These are phyloP conservation scores for Drosophila robusta DNA, from an alignment of 2,888 invertebrate species.

Conservation along the genomic window DNA sequence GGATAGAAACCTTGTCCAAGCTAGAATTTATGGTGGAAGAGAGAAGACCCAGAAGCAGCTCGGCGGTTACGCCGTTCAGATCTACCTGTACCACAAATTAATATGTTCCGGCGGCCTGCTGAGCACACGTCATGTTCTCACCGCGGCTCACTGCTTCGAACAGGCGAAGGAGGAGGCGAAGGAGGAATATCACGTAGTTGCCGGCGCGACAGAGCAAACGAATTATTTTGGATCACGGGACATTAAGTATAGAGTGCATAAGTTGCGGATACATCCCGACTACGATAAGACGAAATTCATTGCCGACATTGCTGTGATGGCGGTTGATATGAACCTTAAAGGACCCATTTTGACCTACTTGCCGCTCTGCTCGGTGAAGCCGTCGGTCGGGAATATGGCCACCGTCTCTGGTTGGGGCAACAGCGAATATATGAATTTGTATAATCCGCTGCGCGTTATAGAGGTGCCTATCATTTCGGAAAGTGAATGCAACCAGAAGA, in stretches of 20 bases:
- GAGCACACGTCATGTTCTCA: conserved; percentile 26
- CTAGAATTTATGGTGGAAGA: conserved; percentile 33
- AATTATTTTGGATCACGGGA: neutral
- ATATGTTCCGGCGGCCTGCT: conserved; percentile 47
- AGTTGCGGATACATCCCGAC: conserved; percentile 29
- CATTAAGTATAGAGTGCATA: conserved; percentile 17
- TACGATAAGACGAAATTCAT: conserved; percentile 16
- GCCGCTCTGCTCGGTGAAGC: conserved; percentile 14
- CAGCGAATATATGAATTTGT: neutral
- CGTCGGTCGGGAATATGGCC: conserved; percentile 10
- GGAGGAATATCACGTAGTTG: conserved; percentile 18
- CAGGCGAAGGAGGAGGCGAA: neutral
- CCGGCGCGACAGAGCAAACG: neutral
- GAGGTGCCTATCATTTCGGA: conserved; percentile 16
- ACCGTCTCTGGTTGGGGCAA: conserved; percentile 48
- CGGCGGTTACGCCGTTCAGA: conserved; percentile 42
- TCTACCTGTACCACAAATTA: conserved; percentile 1
- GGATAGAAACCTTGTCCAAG: neutral
- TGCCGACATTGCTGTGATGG: conserved; percentile 52
- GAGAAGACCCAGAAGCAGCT: neutral
- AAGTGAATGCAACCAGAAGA: conserved; percentile 11
- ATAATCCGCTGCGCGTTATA: conserved; percentile 17
- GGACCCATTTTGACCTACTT: conserved; percentile 19
- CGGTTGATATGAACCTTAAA: neutral
- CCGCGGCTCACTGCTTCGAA: conserved; percentile 53